Evolutionary conservation across 1,140 invertebrate genomes (phyloP).

Genomic region (Trichonephila clavata): DNA sequence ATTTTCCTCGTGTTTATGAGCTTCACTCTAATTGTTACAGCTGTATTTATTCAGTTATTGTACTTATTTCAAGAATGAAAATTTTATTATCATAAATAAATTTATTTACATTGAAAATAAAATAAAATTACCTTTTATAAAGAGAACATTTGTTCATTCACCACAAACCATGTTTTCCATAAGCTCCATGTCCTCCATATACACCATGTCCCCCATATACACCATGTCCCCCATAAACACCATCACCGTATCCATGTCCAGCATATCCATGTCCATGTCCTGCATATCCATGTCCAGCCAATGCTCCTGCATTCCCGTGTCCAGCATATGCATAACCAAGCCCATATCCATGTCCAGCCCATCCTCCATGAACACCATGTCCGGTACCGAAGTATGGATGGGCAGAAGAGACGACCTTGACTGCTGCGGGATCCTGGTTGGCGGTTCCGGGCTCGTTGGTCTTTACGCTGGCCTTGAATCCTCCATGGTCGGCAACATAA

Average conservation of each 20-base stretch:
- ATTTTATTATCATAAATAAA: too few relatives aligned
- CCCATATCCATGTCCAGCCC: neutral
- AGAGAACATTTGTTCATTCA: too few relatives aligned
- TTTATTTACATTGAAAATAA: too few relatives aligned
- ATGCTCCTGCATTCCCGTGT: too few relatives aligned
- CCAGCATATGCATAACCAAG: neutral
- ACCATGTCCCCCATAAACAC: neutral
- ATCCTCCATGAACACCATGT: neutral
- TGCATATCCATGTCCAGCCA: neutral
- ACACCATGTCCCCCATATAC: neutral
- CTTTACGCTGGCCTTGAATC: conserved; percentile 74
- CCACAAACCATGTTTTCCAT: too few relatives aligned
- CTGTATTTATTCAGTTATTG: too few relatives aligned
- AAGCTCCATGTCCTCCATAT: too few relatives aligned
- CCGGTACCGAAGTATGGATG: conserved; percentile 25
- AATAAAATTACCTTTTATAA: too few relatives aligned
- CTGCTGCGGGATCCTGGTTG: conserved; percentile 17
- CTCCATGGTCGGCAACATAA: conserved; percentile 75
- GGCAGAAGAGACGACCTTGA: neutral
- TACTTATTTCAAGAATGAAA: too few relatives aligned
- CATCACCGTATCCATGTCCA: neutral
- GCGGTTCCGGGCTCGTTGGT: conserved; percentile 76
- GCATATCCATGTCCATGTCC: neutral
- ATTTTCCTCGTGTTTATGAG: too few relatives aligned
- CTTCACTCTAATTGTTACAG: too few relatives aligned